Percentiles rank a stretch among this genome's conserved stretches.
phyloP scores from a whole-genome alignment of 2,888 invertebrate species.

The Napeogenes sylphis region DNA sequence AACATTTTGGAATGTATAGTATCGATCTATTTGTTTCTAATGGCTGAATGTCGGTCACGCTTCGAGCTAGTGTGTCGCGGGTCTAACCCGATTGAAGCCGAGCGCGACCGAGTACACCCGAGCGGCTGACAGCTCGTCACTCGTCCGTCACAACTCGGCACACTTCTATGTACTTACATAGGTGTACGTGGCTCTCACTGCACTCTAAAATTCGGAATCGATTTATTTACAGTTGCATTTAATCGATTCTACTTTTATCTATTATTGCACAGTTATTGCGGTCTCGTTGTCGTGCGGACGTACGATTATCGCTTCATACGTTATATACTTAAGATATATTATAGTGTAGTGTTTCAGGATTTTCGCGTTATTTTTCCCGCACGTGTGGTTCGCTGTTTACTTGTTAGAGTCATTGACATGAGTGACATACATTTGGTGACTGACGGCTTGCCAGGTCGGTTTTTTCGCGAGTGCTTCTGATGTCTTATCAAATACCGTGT shows the following conservation, averaged over 20 bases:
- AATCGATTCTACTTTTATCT: constrained; percentile 35
- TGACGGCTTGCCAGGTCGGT: constrained; percentile 61
- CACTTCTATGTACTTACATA: constrained; percentile 57
- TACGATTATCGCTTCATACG: constrained; percentile 22
- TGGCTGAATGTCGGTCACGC: constrained; percentile 27
- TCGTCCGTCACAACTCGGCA: constrained; percentile 65
- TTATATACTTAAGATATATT: constrained; percentile 20
- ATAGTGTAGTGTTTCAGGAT: constrained; percentile 10
- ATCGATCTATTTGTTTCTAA: constrained; percentile 30
- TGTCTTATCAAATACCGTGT: constrained; percentile 23
- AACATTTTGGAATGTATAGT: constrained; percentile 10
- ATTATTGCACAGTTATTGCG: constrained; percentile 33
- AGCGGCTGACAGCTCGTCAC: constrained; percentile 71
- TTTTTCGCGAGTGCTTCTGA: constrained; percentile 45
- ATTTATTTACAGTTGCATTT: constrained; percentile 33
- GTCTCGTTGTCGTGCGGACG: constrained; percentile 35
- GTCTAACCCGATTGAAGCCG: constrained; percentile 45
- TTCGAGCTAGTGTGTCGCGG: constrained; percentile 23
- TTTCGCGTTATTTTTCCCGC: constrained; percentile 50
- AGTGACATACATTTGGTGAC: constrained; percentile 75
- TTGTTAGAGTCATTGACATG: constrained; percentile 71
- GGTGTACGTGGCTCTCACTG: constrained; percentile 53
- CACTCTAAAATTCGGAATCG: constrained; percentile 48
- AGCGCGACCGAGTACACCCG: constrained; percentile 52
- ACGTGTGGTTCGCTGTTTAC: constrained; percentile 70